Evolutionary conservation across 1,140 invertebrate species (phyloP).

Genomic region (Diachasmimorpha longicaudata): DNA sequence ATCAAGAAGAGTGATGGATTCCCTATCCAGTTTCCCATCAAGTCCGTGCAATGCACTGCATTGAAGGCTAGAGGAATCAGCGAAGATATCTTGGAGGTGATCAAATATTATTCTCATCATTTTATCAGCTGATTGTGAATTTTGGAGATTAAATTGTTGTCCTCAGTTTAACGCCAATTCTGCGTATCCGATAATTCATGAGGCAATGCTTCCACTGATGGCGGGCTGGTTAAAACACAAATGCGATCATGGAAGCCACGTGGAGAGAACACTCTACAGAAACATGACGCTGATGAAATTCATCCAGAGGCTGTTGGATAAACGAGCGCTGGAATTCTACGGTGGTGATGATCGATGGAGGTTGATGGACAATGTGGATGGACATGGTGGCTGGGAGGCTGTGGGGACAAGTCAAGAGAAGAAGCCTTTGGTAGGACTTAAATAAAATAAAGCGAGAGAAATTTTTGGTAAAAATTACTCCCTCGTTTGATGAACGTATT

Average conservation of each 20-base stretch:
- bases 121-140: not conserved
- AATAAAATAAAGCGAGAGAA: not conserved
- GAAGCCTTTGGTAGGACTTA: conserved; percentile 48
- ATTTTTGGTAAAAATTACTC: no score
- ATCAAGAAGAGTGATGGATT: conserved; percentile 58
- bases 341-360: conserved; percentile 61
- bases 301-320: conserved; percentile 65
- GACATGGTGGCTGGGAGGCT: conserved; percentile 61
- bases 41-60: conserved; percentile 44
- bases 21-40: conserved; percentile 56
- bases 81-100: conserved; percentile 46
- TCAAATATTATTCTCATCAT: not conserved
- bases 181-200: conserved; percentile 12
- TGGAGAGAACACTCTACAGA: conserved; percentile 65
- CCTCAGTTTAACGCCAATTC: conserved; percentile 10
- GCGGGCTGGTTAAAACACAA: conserved; percentile 6
- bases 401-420: conserved; percentile 61
- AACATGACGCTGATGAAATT: conserved; percentile 65
- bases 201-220: conserved; percentile 15
- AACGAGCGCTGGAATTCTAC: conserved; percentile 65
- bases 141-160: conserved; percentile 18
- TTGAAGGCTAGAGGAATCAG: conserved; percentile 45
- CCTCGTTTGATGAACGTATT: no score
- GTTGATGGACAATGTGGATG: conserved; percentile 60
- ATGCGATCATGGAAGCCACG: conserved; percentile 54